These are phyloP conservation scores for Bicyclus anynana DNA, from an alignment of 1,140 invertebrate genomes.

Conservation along the genomic window DNA sequence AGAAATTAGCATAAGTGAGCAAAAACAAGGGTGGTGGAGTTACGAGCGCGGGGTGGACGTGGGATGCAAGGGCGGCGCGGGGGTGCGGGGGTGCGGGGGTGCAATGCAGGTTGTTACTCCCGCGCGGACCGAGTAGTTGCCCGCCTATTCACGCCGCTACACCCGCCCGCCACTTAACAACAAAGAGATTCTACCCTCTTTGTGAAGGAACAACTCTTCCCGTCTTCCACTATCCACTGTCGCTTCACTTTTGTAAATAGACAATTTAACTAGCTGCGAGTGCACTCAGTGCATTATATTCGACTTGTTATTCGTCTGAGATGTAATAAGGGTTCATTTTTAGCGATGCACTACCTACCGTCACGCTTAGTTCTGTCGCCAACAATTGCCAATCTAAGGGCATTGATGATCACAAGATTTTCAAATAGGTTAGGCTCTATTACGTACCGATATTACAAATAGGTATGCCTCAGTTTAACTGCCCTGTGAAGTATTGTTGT, in stretches of 20 bases:
- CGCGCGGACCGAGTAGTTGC: constrained; percentile 60
- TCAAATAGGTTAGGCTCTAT: too few species aligned
- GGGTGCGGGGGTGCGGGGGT: too few species aligned
- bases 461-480: too few species aligned
- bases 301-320: background rate
- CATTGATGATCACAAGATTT: too few species aligned
- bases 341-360: constrained; percentile 8
- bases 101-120: constrained; percentile 56
- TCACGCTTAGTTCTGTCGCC: too few species aligned
- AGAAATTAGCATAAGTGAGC: constrained; percentile 25
- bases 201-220: constrained; percentile 69
- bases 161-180: constrained; percentile 61
- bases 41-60: constrained; percentile 27
- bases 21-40: constrained; percentile 31
- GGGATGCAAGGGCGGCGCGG: background rate
- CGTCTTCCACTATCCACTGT: constrained; percentile 56
- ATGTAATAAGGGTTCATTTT: background rate
- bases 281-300: constrained; percentile 13
- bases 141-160: constrained; percentile 42
- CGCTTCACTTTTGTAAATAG: constrained; percentile 36
- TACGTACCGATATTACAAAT: too few species aligned
- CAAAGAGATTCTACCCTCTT: constrained; percentile 72
- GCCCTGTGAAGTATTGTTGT: too few species aligned
- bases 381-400: too few species aligned
- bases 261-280: constrained; percentile 32